Evolutionary conservation across 2,797 vertebrate species (phyloP).

Genomic region (Salmo trutta): DNA sequence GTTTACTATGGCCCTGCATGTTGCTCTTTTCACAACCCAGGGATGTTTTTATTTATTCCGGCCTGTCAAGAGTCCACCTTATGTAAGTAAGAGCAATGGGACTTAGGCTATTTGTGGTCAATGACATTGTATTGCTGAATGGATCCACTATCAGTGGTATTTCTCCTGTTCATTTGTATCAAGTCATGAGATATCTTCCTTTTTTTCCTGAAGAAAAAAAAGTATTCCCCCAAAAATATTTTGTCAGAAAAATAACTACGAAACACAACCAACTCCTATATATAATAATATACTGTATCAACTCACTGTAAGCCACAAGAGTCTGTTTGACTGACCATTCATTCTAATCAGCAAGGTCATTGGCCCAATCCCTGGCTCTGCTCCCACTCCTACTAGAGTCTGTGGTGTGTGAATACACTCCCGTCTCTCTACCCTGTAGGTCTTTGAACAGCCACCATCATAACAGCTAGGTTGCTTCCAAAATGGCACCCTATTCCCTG

Average conservation of each 20-base stretch:
- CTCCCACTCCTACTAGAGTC: constrained; percentile 6
- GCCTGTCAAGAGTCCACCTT: too few species aligned
- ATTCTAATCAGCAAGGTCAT: constrained; percentile 55
- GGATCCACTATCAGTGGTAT: constrained; percentile 1
- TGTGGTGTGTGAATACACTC: constrained; percentile 23
- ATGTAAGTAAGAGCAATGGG: too few species aligned
- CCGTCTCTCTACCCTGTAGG: constrained; percentile 3
- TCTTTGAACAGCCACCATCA: constrained; percentile 24
- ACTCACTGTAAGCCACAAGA: constrained; percentile 26
- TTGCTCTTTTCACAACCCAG: background rate
- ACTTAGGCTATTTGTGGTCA: too few species aligned
- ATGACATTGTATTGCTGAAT: too few species aligned
- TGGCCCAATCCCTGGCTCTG: background rate
- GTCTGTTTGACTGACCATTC: constrained; percentile 33
- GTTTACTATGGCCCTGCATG: too few species aligned
- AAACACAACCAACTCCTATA: too few species aligned
- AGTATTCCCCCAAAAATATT: too few species aligned
- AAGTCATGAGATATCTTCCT: too few species aligned
- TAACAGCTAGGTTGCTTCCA: background rate
- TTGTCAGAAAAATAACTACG: too few species aligned
- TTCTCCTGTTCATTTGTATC: background rate
- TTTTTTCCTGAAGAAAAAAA: too few species aligned
- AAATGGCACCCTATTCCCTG: too few species aligned
- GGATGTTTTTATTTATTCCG: background rate
- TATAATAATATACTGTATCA: constrained; percentile 27